Base-by-base conservation (phyloP, 1,140 invertebrate genomes). In the Diabrotica virgifera region DNA sequence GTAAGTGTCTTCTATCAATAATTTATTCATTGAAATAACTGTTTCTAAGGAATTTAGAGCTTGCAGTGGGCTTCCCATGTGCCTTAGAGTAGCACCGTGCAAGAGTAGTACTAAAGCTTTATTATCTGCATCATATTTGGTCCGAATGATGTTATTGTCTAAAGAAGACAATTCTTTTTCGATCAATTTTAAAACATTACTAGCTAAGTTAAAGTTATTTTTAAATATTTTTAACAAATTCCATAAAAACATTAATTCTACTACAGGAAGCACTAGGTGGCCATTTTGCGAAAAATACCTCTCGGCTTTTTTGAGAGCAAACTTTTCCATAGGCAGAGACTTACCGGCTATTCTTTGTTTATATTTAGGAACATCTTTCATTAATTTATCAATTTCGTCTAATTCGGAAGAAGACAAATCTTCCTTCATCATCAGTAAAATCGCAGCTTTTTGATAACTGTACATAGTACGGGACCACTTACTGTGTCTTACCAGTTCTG, bases 281-380 rank as follows among this genome's bases (percentile, higher is more conserved):
- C 89, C 85, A 52, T 89, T 87, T 80, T 95, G 91, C 40, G 85
- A 82, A 67, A 87, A 85, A 80, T 90, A 96, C 57, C 93, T 83
- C 62, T 89, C 86, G 13, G 91, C 85, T 75, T 95, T 95, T 74
- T 89, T 91, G 8, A 94, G 85, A 40, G 91, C 89, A 82, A 97
- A 98, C 75, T 98, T 99, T 79, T 99, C 96, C 85, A 97, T 91
- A 11, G 96, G 96, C 68, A 98, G 80, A 6, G 95, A 97, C 82
- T 98, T 97, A 0, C 96, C 96, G 38, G 95, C 95, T 62, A 98
- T 95, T 62, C 91, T 84, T 76, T 96, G 92, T 74, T 94, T 95
- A 77, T 89, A 88, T 53, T 82, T 82, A 6, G 94, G 92, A 13
- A 91, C 89, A 70, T 89, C 86, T 66, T 79, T 83, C 83, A 92